These are phyloP conservation scores for Marasmarcha lunaedactyla DNA, from an alignment of 2,888 invertebrate species.

Conservation along the genomic window DNA sequence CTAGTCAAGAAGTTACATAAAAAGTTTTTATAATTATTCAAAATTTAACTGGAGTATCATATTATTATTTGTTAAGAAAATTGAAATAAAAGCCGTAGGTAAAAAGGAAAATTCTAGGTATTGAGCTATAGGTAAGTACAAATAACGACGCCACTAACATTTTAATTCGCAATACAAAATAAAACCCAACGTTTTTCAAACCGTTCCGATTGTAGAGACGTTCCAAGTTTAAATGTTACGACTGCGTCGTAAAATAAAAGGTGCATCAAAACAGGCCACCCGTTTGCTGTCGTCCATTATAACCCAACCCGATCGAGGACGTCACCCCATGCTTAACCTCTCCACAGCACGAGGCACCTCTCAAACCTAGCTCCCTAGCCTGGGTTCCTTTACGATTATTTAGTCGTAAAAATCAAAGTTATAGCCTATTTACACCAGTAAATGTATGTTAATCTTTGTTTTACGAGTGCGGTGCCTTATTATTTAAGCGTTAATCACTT, in stretches of 20 bases:
- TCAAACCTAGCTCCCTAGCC: conserved; percentile 35
- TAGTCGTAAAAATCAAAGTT: conserved; percentile 73
- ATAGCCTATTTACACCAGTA: conserved; percentile 69
- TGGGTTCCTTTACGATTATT: conserved; percentile 71
- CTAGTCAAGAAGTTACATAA: too few species aligned
- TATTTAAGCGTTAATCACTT: conserved; percentile 66
- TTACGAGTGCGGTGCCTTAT: conserved; percentile 65
- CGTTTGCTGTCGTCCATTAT: conserved; percentile 59
- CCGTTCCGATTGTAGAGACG: conserved; percentile 60
- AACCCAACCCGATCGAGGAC: conserved; percentile 37
- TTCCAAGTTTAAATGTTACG: conserved; percentile 63
- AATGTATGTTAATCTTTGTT: conserved; percentile 70
- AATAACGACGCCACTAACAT: too few species aligned
- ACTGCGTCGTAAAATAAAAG: conserved; percentile 67
- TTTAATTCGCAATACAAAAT: too few species aligned
- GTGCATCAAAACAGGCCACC: conserved; percentile 57
- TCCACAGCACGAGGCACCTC: conserved; percentile 21
- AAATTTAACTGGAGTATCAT: too few species aligned
- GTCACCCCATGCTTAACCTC: conserved; percentile 16
- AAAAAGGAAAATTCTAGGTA: too few species aligned
- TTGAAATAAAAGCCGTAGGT: too few species aligned
- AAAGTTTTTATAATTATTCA: too few species aligned
- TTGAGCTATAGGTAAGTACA: too few species aligned
- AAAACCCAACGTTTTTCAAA: not conserved
- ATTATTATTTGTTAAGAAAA: too few species aligned